A percentile compares a stretch with the other conserved stretches of the same genome.
Conservation (phyloP, 1,140 invertebrate genomes). For the Bombyx mori region DNA sequence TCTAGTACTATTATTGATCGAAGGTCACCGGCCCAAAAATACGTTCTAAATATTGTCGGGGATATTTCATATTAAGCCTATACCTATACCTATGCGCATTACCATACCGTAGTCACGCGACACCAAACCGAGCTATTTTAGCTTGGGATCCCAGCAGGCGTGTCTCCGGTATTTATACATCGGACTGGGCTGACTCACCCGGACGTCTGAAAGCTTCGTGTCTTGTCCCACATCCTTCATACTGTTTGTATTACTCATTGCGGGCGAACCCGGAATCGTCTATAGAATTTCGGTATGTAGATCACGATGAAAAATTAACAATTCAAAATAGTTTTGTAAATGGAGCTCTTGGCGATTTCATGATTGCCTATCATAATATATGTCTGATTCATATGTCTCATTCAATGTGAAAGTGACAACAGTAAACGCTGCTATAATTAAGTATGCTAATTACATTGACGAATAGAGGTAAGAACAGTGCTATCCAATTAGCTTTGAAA, state of each 20-base stretch:
- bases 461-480: too few relatives aligned
- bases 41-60: slow-evolving; percentile 6
- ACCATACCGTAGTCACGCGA: slow-evolving; percentile 45
- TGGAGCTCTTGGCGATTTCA: too few relatives aligned
- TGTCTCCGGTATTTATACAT: slow-evolving; percentile 64
- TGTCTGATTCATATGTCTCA: too few relatives aligned
- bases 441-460: too few relatives aligned
- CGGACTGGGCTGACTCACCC: slow-evolving; percentile 45
- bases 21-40: slow-evolving; percentile 14
- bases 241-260: slow-evolving; percentile 54
- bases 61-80: slow-evolving; percentile 20
- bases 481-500: too few relatives aligned
- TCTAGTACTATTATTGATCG: too few relatives aligned
- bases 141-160: slow-evolving; percentile 56
- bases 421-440: too few relatives aligned
- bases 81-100: slow-evolving; percentile 26
- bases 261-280: slow-evolving; percentile 53
- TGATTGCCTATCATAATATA: too few relatives aligned
- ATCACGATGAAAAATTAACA: not conserved
- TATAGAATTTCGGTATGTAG: slow-evolving; percentile 19
- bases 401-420: too few relatives aligned
- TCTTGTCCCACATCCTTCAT: slow-evolving; percentile 64
- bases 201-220: slow-evolving; percentile 51
- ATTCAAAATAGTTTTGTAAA: too few relatives aligned
- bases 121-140: slow-evolving; percentile 55